Evolutionary conservation across 2,797 vertebrate genomes (phyloP).

Genomic region (Periophthalmus magnuspinnatus): DNA sequence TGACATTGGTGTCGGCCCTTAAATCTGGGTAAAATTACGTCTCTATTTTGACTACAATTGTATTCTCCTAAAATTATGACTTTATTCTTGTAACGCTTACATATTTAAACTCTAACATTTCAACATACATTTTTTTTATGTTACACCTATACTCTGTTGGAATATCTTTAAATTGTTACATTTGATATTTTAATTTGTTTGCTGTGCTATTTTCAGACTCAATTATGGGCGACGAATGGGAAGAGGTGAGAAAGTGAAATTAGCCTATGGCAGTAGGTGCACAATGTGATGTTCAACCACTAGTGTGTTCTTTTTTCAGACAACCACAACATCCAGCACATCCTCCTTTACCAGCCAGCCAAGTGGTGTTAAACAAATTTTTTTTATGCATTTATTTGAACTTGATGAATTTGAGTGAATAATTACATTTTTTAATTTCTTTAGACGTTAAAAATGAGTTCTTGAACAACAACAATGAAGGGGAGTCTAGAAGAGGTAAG

Average conservation of each 20-base stretch:
- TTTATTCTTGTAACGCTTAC: too few relatives aligned
- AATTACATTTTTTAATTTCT: neutral
- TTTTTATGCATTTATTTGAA: neutral
- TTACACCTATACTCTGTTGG: too few relatives aligned
- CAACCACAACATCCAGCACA: neutral
- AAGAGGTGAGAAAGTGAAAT: slow-evolving; percentile 26
- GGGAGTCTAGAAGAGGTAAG: slow-evolving; percentile 17
- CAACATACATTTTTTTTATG: too few relatives aligned
- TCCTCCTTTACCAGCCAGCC: neutral
- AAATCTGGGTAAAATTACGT: too few relatives aligned
- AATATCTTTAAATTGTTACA: too few relatives aligned
- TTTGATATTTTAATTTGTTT: too few relatives aligned
- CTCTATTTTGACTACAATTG: too few relatives aligned
- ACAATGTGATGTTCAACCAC: neutral
- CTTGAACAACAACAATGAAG: slow-evolving; percentile 7
- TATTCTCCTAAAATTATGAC: too few relatives aligned
- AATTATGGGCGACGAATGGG: slow-evolving; percentile 56
- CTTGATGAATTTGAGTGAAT: neutral
- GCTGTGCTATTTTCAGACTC: slow-evolving; percentile 11
- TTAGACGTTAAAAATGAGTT: slow-evolving; percentile 1
- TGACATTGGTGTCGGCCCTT: too few relatives aligned
- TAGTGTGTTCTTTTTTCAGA: neutral
- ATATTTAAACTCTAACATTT: too few relatives aligned
- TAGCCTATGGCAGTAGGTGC: neutral
- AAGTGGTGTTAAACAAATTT: neutral